A percentile compares a stretch with the other conserved stretches of the same genome.
phyloP scores from a whole-genome alignment of 2,113 vertebrate species.

The Phoxinus phoxinus region DNA sequence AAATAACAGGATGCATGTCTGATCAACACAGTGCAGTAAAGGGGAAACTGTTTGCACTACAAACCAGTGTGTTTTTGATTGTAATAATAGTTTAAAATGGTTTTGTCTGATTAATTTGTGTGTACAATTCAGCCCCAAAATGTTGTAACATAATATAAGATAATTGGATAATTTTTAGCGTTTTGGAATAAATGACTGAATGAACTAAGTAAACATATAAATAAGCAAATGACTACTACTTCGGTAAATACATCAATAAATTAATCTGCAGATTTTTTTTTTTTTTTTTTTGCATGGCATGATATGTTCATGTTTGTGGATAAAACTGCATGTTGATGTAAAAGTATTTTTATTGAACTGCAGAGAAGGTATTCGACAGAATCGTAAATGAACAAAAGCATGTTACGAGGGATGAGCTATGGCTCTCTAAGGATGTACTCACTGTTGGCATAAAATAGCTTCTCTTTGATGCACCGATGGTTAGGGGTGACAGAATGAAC shows the following conservation, averaged over 20 bases:
- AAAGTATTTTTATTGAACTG: not conserved
- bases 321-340: not conserved
- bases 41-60: not conserved
- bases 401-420: not conserved
- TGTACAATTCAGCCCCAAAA: not conserved
- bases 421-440: not conserved
- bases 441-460: not conserved
- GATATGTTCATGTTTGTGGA: not conserved
- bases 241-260: not conserved
- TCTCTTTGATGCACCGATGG: conserved; percentile 27
- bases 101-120: not conserved
- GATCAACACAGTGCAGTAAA: not conserved
- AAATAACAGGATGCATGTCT: not conserved
- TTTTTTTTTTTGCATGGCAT: not conserved
- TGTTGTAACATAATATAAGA: no score
- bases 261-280: not conserved
- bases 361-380: not conserved
- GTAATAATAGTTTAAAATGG: not conserved
- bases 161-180: no score
- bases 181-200: no score
- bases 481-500: not conserved
- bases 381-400: not conserved
- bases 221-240: no score
- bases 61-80: not conserved
- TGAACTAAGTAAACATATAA: no score